These are phyloP conservation scores for Eretmodus cyanostictus DNA, from an alignment of 2,113 vertebrate species.

Conservation along the genomic window DNA sequence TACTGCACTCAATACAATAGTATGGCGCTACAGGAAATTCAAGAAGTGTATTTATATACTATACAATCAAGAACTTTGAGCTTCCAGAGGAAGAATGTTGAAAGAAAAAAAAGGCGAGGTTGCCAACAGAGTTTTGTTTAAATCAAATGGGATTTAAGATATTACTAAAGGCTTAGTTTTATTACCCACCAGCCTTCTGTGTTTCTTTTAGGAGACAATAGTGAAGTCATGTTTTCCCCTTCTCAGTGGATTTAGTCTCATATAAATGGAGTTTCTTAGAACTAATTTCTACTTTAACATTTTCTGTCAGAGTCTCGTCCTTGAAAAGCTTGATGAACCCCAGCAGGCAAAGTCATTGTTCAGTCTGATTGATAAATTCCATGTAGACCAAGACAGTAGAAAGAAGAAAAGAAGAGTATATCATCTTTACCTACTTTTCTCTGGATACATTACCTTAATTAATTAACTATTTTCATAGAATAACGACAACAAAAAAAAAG, in stretches of 20 bases:
- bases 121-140: not conserved
- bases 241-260: not conserved
- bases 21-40: not conserved
- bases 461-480: not conserved
- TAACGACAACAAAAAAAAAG: not conserved
- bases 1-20: constrained; percentile 2
- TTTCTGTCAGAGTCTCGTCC: not conserved
- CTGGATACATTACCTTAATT: not conserved
- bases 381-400: not conserved
- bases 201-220: not conserved
- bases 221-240: not conserved
- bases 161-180: not conserved
- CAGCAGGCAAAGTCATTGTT: not conserved
- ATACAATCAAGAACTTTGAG: not conserved
- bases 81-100: not conserved
- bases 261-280: constrained; percentile 1
- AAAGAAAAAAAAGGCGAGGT: not conserved
- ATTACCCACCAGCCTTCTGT: not conserved
- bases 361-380: not conserved
- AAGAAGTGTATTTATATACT: not conserved
- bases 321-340: not conserved
- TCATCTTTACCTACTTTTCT: not conserved
- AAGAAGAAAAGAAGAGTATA: not conserved
- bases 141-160: constrained; percentile 13
- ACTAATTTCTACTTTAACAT: constrained; percentile 36